Evolutionary conservation across 2,113 vertebrate species (phyloP), one percentile per base, ranked within the genome.

Genomic region (Myiozetetes cayanensis): DNA sequence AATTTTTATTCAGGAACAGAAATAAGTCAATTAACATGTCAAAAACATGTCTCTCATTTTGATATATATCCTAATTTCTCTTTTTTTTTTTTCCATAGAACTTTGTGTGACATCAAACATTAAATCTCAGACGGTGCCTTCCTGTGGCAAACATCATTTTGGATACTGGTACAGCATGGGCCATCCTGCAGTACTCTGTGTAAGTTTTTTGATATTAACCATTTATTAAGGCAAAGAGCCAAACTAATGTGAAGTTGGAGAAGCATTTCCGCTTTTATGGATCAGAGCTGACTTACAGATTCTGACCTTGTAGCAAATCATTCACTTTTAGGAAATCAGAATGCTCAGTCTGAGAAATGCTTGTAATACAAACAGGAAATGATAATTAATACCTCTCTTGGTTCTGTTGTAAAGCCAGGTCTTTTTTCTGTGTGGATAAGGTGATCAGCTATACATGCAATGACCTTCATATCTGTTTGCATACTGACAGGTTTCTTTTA

Each of bases 71-170:
- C 9, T 67, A 28, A 25, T 39, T 85, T 63, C 12, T 82, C 39
- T 58, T 22, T 47, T 62, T 58, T 71, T 14, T 46, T 27, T 49
- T n/a, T 53, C 56, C 44, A 79, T 94, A 99, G 99, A 99, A 97
- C 95, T 99, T 44, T 99, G 99, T 92, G 91, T 99, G 97, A 99
- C 99, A 12, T 99, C 99, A 79, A 99, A 99, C 71, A 96, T 99
- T 89, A 99, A 99, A 97, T 98, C 98, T 88, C 98, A 99, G 96
- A 99, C 98, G 5, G 99, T 99, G 52, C 92, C 98, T 4, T 98
- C 98, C 67, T 99, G 98, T 37, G 97, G 98, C 62, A 94, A 98
- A 43, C 99, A 99, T 97, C 99, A 99, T 96, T 99, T 99, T 79
- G 98, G 98, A 85, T 99, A 99, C 96, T 99, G 99, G 99, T 99